phyloP scores from a whole-genome alignment of 2,888 invertebrate species.

The Bimastos eiseni region DNA sequence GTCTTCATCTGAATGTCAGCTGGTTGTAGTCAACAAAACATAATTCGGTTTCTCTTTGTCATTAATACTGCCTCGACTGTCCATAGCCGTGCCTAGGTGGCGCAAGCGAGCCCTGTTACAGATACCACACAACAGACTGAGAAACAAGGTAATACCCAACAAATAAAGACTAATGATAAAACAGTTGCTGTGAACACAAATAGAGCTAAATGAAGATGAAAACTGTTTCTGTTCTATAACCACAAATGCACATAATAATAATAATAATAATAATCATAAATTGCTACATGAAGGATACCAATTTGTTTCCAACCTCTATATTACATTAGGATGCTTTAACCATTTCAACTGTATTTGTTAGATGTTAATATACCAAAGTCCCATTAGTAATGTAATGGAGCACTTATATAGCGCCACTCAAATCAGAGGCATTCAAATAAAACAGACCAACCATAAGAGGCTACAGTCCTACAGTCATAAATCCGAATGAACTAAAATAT shows the following conservation, averaged over 20 bases:
- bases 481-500: too few species aligned
- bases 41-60: not conserved
- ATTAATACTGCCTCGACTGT: conserved; percentile 16
- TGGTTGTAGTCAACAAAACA: not conserved
- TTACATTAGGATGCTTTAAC: too few species aligned
- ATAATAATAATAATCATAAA: too few species aligned
- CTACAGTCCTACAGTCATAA: too few species aligned
- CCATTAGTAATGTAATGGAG: too few species aligned
- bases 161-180: not conserved
- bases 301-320: too few species aligned
- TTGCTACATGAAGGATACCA: too few species aligned
- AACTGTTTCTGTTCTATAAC: not conserved
- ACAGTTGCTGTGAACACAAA: not conserved
- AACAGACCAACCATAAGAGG: too few species aligned
- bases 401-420: too few species aligned
- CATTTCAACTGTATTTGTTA: too few species aligned
- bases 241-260: not conserved
- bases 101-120: not conserved
- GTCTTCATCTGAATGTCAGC: not conserved
- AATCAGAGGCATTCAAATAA: too few species aligned
- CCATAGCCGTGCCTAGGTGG: conserved; percentile 15
- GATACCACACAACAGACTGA: not conserved
- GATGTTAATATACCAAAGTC: too few species aligned
- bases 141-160: not conserved
- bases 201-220: not conserved